These are phyloP conservation scores for Chelonoidis abingdonii DNA, from an alignment of 2,113 vertebrate genomes.

Conservation along the genomic window DNA sequence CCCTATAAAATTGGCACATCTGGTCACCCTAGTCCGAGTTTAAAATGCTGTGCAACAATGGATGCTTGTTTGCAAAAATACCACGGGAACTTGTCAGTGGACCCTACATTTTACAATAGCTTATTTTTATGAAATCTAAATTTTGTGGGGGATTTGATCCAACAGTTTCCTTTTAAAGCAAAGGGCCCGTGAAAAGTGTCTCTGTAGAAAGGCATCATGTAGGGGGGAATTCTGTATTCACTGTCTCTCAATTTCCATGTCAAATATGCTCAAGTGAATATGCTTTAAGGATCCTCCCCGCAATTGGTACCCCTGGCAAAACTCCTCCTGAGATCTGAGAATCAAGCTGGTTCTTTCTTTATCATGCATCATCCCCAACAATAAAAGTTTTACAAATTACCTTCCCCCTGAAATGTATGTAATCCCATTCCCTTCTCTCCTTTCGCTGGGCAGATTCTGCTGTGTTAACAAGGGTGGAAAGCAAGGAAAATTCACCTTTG, in stretches of 20 bases:
- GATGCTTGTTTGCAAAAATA: too few relatives aligned
- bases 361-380: background rate
- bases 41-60: background rate
- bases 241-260: background rate
- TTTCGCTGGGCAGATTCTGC: constrained; percentile 21
- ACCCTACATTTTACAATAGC: background rate
- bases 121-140: background rate
- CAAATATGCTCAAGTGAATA: background rate
- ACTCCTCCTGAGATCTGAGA: background rate
- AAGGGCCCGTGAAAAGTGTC: background rate
- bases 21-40: background rate
- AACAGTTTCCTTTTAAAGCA: background rate
- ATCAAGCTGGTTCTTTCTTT: background rate
- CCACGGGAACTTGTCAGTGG: background rate
- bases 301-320: background rate
- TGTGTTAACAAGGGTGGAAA: constrained; percentile 36
- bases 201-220: background rate
- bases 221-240: background rate
- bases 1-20: too few relatives aligned
- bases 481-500: constrained; percentile 30
- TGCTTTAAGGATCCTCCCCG: background rate
- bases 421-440: background rate
- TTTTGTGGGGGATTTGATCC: background rate
- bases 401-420: background rate
- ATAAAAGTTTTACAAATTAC: background rate